Percentiles rank a stretch among this genome's conserved stretches.
Evolutionary conservation across 2,113 vertebrate species (phyloP).

Genomic region (Piprites chloris): DNA sequence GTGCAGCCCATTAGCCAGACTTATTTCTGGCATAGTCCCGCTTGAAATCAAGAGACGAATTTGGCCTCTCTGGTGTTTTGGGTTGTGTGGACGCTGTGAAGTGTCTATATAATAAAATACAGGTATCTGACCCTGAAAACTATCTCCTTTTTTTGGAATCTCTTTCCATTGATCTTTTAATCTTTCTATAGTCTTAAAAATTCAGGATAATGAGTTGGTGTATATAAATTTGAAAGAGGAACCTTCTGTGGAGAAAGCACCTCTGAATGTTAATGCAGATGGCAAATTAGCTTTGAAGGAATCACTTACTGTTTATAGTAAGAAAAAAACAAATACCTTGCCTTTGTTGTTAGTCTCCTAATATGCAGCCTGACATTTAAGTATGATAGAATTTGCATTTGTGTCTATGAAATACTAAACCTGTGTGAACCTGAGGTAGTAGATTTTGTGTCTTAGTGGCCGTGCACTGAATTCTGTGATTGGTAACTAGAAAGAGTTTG

Average conservation of each 20-base stretch:
- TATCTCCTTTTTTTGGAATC: background rate
- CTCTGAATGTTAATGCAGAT: background rate
- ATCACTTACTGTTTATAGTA: background rate
- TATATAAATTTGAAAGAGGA: background rate
- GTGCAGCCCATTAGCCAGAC: background rate
- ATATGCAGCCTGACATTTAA: background rate
- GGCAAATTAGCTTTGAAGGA: background rate
- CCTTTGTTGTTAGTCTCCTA: background rate
- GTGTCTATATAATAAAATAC: background rate
- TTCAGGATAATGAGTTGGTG: background rate
- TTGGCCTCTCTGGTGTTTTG: background rate
- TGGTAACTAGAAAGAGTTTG: background rate
- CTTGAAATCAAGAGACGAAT: background rate
- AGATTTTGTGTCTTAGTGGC: background rate
- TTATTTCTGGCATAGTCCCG: background rate
- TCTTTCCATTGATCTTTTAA: background rate
- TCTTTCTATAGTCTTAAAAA: background rate
- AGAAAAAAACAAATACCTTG: background rate
- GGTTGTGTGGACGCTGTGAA: background rate
- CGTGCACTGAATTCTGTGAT: background rate
- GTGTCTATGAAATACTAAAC: background rate
- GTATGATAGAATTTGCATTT: background rate
- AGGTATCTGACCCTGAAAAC: background rate
- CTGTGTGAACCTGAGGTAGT: background rate
- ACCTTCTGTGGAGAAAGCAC: background rate